Base-by-base conservation (phyloP, 2,113 vertebrate species). In the Myodes glareolus region DNA sequence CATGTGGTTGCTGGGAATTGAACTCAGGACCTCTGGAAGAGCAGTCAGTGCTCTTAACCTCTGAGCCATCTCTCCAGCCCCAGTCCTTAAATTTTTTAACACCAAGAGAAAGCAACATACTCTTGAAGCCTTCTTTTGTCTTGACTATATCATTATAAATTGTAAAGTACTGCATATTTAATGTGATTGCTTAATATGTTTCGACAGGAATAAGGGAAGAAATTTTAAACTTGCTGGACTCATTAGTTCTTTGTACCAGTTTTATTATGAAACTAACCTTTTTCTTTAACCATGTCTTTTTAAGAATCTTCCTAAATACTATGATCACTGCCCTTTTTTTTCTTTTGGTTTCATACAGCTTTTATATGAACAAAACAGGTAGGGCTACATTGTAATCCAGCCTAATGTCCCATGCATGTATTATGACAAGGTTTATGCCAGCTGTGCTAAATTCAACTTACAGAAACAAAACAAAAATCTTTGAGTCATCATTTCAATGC, bases 331-430 rank as follows among this genome's bases (percentile, higher is more conserved):
- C 90, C 98, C 99, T 17, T 55, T 0, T 99, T 99, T 98, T 99
- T 99, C 98, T 99, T 99, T 96, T 99, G 99, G 99, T 99, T 99
- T 98, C 99, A 99, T 90, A 99, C 99, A 52, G 99, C 99, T 58
- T 99, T 99, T 94, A 97, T 99, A 98, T 97, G 98, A 82, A 98
- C 55, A 99, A 29, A 99, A 99, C 97, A 99, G 98, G 99, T 99
- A 98, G 65, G 98, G 52, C 68, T 77, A 27, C 31, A 42, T 39
- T 47, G 19, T 73, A 73, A 94, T 82, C 17, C 42, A 65, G 29
- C 75, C 52, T 88, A 36, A 63, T 77, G 23, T 92, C 45, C 36
- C 58, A 19, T 87, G 0, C 65, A 88, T n/a, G 33, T 19, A 11
- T 19, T 25, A 73, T 7, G 63, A 36, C n/a, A 82, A n/a, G 7